Base-by-base conservation (phyloP, 2,113 vertebrate species). In the Leptocoma aspasia region DNA sequence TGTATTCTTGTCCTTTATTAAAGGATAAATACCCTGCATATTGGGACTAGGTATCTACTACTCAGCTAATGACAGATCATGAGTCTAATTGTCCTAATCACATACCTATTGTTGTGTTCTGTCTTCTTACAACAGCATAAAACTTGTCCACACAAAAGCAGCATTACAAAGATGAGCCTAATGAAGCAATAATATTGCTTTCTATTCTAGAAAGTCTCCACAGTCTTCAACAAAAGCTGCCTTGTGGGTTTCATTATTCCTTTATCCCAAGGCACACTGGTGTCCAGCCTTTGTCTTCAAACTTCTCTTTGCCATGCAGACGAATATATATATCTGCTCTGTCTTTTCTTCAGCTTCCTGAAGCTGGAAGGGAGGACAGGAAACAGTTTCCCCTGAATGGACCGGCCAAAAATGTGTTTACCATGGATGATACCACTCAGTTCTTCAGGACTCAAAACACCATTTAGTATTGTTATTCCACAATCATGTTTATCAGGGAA, bases 161-260 rank as follows among this genome's bases (percentile, higher is more conserved):
- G 10, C 35, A 61, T 84, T 53, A 69, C 50, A 37, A 52, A 63
- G 11, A 53, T 24, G 15, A 77, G 85, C 10, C 2, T 61, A 50
- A 69, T 1, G 2, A 49, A 57, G 10, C 15, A 71, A 60, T 35
- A 65, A 30, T 49, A 56, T 6, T 0, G 0, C 47, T 78, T 70
- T 26, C 28, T 86, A 3, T 68, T 52, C 39, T 64, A 61, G 33
- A 54, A 77, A 12, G 7, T 81, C 30, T 68, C 54, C 41, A 47
- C 10, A 28, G 15, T 42, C 33, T 89, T 86, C 23, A 13, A 11
- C 28, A 44, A 66, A 39, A 75, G 5, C 22, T 91, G 26, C 42
- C 61, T 73, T 49, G 45, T 54, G 15, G 6, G 56, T 69, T 79
- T 85, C 11, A 37, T 35, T 57, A 5, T 56, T 84, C 27, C 27